A percentile compares a stretch with the other conserved stretches of the same genome.
These are phyloP conservation scores for Aporrectodea caliginosa DNA, from an alignment of 1,140 invertebrate genomes.

Conservation along the genomic window DNA sequence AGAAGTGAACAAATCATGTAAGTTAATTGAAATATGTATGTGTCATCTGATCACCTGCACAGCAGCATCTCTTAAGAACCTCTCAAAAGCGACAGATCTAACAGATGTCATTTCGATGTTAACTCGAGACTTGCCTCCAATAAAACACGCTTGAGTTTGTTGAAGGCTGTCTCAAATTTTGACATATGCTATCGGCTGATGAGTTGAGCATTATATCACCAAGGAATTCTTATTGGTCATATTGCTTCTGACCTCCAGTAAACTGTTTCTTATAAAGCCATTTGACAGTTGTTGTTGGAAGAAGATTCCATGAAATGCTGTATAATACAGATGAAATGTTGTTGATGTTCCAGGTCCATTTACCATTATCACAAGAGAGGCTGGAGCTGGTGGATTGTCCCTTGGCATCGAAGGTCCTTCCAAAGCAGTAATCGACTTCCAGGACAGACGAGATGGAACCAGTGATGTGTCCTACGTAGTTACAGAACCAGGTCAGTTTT, in stretches of 20 bases:
- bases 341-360: slow-evolving; percentile 67
- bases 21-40: slow-evolving; percentile 27
- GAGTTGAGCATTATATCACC: no score
- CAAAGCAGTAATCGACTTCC: slow-evolving; percentile 94
- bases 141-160: neutral
- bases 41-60: neutral
- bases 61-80: no score
- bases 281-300: no score
- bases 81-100: neutral
- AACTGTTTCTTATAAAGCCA: no score
- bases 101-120: neutral
- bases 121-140: neutral
- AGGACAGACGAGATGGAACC: slow-evolving; percentile 79
- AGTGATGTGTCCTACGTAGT: slow-evolving; percentile 93
- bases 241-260: no score
- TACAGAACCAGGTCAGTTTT: slow-evolving; percentile 78
- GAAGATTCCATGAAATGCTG: no score
- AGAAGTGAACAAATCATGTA: slow-evolving; percentile 69
- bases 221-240: no score
- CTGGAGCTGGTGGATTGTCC: slow-evolving; percentile 88
- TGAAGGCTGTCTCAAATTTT: no score
- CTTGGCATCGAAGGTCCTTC: slow-evolving; percentile 95
- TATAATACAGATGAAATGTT: no score
- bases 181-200: no score
- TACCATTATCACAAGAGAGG: slow-evolving; percentile 96